Evolutionary conservation across 1,140 invertebrate genomes (phyloP).

Genomic region (Mercenaria mercenaria): DNA sequence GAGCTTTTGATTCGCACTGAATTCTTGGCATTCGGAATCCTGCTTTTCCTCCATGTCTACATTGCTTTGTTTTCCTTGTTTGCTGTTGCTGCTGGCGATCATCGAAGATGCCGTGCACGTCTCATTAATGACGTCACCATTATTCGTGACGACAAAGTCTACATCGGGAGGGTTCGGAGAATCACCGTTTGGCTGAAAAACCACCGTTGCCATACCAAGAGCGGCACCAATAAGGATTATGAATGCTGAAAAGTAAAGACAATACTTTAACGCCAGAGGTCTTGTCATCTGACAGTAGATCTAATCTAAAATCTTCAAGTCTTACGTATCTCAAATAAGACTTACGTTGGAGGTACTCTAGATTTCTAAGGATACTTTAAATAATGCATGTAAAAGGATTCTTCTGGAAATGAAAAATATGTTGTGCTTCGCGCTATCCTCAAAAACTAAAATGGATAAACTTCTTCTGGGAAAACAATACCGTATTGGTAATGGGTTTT

Average conservation of each 20-base stretch:
- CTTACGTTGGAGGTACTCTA: too few species aligned
- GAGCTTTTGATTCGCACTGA: slow-evolving; percentile 39
- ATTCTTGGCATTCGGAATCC: slow-evolving; percentile 52
- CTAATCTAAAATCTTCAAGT: too few species aligned
- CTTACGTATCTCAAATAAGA: too few species aligned
- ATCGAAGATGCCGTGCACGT: slow-evolving; percentile 43
- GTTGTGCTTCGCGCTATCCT: too few species aligned
- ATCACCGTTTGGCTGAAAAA: slow-evolving; percentile 54
- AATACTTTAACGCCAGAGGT: too few species aligned
- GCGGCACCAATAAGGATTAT: slow-evolving; percentile 58
- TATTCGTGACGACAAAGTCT: slow-evolving; percentile 49
- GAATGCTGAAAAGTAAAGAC: slow-evolving; percentile 49
- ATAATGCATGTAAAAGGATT: too few species aligned
- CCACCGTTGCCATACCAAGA: slow-evolving; percentile 60
- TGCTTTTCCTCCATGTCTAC: slow-evolving; percentile 50
- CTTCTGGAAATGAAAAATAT: too few species aligned
- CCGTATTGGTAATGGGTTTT: too few species aligned
- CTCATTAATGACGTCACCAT: slow-evolving; percentile 61
- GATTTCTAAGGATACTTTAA: too few species aligned
- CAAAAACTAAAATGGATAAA: too few species aligned
- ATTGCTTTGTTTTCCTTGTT: slow-evolving; percentile 16
- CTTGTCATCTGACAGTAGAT: too few species aligned
- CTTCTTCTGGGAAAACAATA: too few species aligned
- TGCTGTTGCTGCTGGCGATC: slow-evolving; percentile 31
- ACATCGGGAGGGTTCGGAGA: slow-evolving; percentile 37